Evolutionary conservation across 2,113 vertebrate species (phyloP), one percentile per base, ranked within the genome.

Genomic region (Dipodomys stephensi): DNA sequence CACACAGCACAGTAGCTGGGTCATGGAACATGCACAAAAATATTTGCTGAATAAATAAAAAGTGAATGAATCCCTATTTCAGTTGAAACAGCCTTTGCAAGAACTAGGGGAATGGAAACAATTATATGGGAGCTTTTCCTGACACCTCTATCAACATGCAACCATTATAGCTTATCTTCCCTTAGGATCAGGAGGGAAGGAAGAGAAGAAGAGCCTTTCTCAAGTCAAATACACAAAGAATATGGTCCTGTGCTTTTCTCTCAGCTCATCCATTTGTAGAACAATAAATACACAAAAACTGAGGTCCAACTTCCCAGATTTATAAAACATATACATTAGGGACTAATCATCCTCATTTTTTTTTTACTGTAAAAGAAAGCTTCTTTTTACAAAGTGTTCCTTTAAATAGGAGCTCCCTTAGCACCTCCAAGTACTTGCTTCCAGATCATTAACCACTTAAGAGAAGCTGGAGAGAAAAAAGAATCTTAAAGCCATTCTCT

Each of bases 361-460:
- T 88, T 85, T 86, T 83, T 73, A 73, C 35, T 46, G 1, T 30
- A 69, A 32, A 90, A 83, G n/a, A 32, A 83, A 85, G 49, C 30
- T 67, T 87, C n/a, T 60, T 22, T 68, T 88, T 91, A 18, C 25
- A 86, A 83, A 92, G 69, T 32, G 23, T 88, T 92, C 30, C 95
- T 94, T 94, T 90, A 78, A 91, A 85, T 81, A 94, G 80, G 72
- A 60, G 35, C 39, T 83, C 46, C 86, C 89, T 46, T 49, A 83
- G 60, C 4, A 84, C 90, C 73, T 94, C 89, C 79, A 60, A 95
- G 25, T 28, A 57, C 71, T 95, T 84, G 71, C 78, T 95, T 96
- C 81, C 84, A 94, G 81, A 94, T 92, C 95, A 95, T 90, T 95
- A 96, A 90, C 73, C 72, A 83, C 60, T 85, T 95, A 95, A 69